These are phyloP conservation scores for Rhodophaea formosa DNA, from an alignment of 2,888 invertebrate species.

Conservation along the genomic window DNA sequence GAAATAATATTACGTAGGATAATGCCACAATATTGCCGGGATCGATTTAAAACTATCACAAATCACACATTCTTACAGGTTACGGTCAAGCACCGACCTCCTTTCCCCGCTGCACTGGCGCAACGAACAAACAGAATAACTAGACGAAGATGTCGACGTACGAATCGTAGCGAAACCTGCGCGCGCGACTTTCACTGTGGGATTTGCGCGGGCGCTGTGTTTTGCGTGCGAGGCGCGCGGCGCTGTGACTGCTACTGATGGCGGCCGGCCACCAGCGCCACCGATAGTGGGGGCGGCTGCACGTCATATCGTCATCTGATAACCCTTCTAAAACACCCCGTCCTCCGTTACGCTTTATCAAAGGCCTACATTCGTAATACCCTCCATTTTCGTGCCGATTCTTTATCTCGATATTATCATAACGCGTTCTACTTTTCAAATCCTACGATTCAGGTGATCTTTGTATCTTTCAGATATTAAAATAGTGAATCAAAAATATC, in stretches of 20 bases:
- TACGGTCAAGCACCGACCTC: conserved; percentile 70
- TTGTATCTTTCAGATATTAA: neutral
- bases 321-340: conserved; percentile 56
- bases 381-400: conserved; percentile 37
- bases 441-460: neutral
- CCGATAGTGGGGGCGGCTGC: conserved; percentile 48
- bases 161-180: conserved; percentile 69
- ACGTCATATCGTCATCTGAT: conserved; percentile 49
- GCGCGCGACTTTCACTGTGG: conserved; percentile 75
- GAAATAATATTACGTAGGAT: conserved; percentile 23
- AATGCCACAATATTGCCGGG: conserved; percentile 61
- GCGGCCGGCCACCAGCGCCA: conserved; percentile 32
- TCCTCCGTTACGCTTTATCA: conserved; percentile 38
- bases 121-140: conserved; percentile 76
- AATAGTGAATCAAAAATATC: neutral
- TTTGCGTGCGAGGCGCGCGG: conserved; percentile 66
- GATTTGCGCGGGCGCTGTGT: conserved; percentile 52
- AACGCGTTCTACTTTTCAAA: neutral
- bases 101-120: conserved; percentile 78
- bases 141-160: conserved; percentile 73
- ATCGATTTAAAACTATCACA: conserved; percentile 51
- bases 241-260: conserved; percentile 65
- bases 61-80: conserved; percentile 62
- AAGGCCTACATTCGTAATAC: conserved; percentile 37
- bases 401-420: conserved; percentile 32